Evolutionary conservation across 1,140 invertebrate genomes (phyloP).

Genomic region (Eupristina koningsbergeri): DNA sequence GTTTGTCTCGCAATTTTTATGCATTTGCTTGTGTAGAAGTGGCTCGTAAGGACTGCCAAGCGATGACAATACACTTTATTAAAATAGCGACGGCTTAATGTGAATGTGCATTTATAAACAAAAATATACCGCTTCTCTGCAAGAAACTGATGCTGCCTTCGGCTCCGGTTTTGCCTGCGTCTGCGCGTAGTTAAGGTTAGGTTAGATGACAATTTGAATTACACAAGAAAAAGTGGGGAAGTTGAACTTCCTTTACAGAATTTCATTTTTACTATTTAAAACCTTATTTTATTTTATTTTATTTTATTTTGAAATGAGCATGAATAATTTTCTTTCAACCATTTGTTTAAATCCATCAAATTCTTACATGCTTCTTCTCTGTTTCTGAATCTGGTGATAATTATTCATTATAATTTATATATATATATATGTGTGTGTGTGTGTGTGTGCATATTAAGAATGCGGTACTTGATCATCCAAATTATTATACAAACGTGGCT

Average conservation of each 20-base stretch:
- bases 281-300: background rate
- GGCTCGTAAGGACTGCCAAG: background rate
- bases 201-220: constrained; percentile 25
- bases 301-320: too few species aligned
- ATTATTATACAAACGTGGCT: too few species aligned
- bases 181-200: constrained; percentile 9
- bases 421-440: too few species aligned
- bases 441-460: too few species aligned
- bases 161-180: constrained; percentile 20
- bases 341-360: too few species aligned
- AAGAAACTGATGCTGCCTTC: background rate
- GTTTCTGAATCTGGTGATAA: too few species aligned
- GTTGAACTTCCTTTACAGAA: background rate
- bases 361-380: too few species aligned
- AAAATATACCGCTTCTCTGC: constrained; percentile 40
- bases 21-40: background rate
- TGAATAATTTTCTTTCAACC: too few species aligned
- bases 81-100: background rate
- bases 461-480: too few species aligned
- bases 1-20: background rate
- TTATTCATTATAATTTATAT: too few species aligned
- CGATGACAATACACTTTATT: background rate
- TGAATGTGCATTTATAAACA: constrained; percentile 24
- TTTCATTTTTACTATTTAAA: background rate
- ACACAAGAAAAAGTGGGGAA: background rate